A percentile compares a stretch with the other conserved stretches of the same genome.
Evolutionary conservation across 2,888 invertebrate species (phyloP).

Genomic region (Cantharis lateralis): DNA sequence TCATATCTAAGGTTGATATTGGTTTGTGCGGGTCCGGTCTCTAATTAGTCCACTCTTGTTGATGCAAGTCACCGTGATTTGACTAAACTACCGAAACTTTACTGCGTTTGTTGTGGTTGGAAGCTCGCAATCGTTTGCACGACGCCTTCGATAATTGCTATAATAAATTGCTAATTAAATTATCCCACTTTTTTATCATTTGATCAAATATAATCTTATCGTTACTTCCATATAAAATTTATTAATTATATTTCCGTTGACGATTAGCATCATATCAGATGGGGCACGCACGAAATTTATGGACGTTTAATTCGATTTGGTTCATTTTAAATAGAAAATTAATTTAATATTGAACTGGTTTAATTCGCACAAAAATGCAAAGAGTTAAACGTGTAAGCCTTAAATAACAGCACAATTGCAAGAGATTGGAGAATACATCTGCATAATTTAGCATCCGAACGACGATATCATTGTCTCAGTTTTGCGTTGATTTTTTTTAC

Average conservation of each 20-base stretch:
- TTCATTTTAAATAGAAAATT: slow-evolving; percentile 47
- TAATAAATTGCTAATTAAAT: slow-evolving; percentile 21
- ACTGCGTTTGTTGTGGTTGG: slow-evolving; percentile 17
- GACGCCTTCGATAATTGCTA: slow-evolving; percentile 26
- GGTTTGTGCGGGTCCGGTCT: slow-evolving; percentile 45
- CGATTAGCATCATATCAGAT: not conserved
- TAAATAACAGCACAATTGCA: slow-evolving; percentile 57
- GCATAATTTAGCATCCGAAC: slow-evolving; percentile 54
- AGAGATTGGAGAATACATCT: slow-evolving; percentile 56
- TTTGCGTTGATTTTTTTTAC: slow-evolving; percentile 25
- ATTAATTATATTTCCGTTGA: not conserved
- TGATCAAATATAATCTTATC: not conserved
- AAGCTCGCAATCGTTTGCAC: slow-evolving; percentile 22
- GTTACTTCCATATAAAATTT: not conserved
- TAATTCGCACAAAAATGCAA: slow-evolving; percentile 52
- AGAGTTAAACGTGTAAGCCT: slow-evolving; percentile 50
- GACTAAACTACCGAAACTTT: slow-evolving; percentile 32
- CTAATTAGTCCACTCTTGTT: slow-evolving; percentile 50
- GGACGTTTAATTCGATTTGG: slow-evolving; percentile 43
- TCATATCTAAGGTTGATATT: slow-evolving; percentile 51
- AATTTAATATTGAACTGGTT: slow-evolving; percentile 53
- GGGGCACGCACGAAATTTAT: not conserved
- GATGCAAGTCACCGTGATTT: slow-evolving; percentile 47
- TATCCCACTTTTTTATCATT: not conserved
- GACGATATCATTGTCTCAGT: slow-evolving; percentile 52